phyloP scores from a whole-genome alignment of 1,140 invertebrate genomes.

The Zaprionus kolodkinae region DNA sequence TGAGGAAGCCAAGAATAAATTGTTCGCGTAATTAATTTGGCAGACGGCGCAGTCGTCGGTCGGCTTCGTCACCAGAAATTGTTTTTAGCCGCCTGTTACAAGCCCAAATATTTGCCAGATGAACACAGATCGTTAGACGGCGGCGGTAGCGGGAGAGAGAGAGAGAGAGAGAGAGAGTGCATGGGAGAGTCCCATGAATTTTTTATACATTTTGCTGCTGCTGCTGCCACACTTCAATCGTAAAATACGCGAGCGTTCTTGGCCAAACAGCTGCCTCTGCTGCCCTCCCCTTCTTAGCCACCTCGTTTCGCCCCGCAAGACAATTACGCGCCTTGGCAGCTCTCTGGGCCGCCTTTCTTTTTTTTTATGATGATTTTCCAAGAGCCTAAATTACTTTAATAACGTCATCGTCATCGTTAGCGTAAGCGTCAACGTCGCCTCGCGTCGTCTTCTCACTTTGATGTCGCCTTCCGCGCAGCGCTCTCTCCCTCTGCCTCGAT shows the following conservation, averaged over 20 bases:
- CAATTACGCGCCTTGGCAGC: conserved; percentile 76
- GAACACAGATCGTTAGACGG: conserved; percentile 42
- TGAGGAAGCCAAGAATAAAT: conserved; percentile 38
- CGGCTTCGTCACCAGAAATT: conserved; percentile 59
- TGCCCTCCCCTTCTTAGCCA: neutral
- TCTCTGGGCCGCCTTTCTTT: conserved; percentile 38
- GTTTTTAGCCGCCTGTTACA: conserved; percentile 57
- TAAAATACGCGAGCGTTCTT: conserved; percentile 54
- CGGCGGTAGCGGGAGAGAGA: no score
- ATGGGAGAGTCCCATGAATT: conserved; percentile 33
- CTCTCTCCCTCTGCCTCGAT: neutral
- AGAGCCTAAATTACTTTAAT: conserved; percentile 79
- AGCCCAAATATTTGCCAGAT: conserved; percentile 65
- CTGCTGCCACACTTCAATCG: conserved; percentile 70
- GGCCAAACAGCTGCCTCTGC: conserved; percentile 65
- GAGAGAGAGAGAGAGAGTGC: neutral
- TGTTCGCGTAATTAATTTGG: conserved; percentile 74
- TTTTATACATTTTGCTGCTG: conserved; percentile 50
- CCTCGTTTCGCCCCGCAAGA: conserved; percentile 42
- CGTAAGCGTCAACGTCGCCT: conserved; percentile 29
- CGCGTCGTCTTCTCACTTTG: conserved; percentile 56
- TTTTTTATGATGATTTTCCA: conserved; percentile 79
- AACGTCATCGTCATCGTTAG: conserved; percentile 69
- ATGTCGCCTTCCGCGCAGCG: conserved; percentile 40
- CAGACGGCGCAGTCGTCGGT: conserved; percentile 35